A percentile compares a stretch with the other conserved stretches of the same genome.
phyloP scores from a whole-genome alignment of 2,888 invertebrate species.

The Lepetodrilus schrolli region DNA sequence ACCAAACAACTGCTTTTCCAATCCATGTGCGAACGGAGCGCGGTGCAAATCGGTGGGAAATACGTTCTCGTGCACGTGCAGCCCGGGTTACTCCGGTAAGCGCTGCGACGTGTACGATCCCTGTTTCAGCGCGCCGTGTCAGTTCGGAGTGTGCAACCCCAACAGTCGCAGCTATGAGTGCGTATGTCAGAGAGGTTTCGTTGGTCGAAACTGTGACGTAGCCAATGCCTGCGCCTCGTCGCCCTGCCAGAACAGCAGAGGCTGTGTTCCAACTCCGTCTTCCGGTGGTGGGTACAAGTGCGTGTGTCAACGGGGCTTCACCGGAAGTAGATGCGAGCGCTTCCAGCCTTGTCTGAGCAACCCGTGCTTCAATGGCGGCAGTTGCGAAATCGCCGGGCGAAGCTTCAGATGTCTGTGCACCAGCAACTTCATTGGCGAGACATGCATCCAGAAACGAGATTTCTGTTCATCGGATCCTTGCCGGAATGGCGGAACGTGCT shows the following conservation, averaged over 20 bases:
- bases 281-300: background rate
- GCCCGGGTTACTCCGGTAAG: conserved; percentile 15
- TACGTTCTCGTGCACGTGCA: conserved; percentile 14
- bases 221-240: background rate
- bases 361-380: conserved; percentile 15
- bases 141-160: background rate
- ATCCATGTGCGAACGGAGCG: background rate
- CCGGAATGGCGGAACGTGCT: conserved; percentile 7
- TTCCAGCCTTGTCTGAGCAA: conserved; percentile 18
- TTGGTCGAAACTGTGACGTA: background rate
- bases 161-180: background rate
- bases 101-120: conserved; percentile 12
- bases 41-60: background rate
- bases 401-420: conserved; percentile 15
- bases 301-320: background rate
- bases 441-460: background rate
- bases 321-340: conserved; percentile 14
- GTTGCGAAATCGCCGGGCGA: background rate
- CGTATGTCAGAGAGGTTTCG: background rate
- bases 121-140: background rate
- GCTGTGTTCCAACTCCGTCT: background rate
- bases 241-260: background rate
- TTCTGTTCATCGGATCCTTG: conserved; percentile 2
- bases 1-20: background rate
- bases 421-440: background rate